Conservation (phyloP, 2,113 vertebrate species). For the Vombatus ursinus region DNA sequence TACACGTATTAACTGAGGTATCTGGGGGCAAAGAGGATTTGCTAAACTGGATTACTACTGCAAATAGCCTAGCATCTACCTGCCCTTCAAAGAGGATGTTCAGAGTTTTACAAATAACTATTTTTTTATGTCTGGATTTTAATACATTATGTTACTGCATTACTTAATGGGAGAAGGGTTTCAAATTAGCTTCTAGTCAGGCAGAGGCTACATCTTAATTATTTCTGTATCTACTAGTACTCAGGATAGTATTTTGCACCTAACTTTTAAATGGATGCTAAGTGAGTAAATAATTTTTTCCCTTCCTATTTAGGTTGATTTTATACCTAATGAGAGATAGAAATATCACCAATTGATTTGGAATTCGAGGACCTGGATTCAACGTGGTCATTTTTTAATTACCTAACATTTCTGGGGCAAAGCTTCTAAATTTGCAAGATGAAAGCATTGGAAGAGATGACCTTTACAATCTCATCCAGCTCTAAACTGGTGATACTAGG, state of each 20-base stretch:
- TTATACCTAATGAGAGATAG: not conserved
- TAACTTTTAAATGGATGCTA: not conserved
- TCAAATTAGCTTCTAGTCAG: not conserved
- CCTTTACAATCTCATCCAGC: not conserved
- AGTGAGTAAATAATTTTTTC: not conserved
- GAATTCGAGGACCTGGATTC: not conserved
- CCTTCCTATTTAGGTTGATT: not conserved
- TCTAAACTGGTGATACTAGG: not conserved
- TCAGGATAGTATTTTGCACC: not conserved
- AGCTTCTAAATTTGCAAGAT: not conserved
- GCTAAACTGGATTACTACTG: not conserved
- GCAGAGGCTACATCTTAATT: not conserved
- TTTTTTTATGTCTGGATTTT: not conserved
- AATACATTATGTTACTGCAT: not conserved
- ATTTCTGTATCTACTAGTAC: not conserved
- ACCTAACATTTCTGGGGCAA: not conserved
- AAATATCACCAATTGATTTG: not conserved
- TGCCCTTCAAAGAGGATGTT: not conserved
- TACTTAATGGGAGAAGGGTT: not conserved
- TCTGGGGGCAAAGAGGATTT: not conserved
- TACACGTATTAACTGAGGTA: not conserved
- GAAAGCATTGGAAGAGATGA: not conserved
- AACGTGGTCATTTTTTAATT: not conserved
- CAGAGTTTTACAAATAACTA: slow-evolving; percentile 12
- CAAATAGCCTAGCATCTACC: not conserved